Percentiles rank a stretch among this genome's conserved stretches.
Conservation (phyloP, 1,140 invertebrate genomes). For the Hydropsyche tenuis region DNA sequence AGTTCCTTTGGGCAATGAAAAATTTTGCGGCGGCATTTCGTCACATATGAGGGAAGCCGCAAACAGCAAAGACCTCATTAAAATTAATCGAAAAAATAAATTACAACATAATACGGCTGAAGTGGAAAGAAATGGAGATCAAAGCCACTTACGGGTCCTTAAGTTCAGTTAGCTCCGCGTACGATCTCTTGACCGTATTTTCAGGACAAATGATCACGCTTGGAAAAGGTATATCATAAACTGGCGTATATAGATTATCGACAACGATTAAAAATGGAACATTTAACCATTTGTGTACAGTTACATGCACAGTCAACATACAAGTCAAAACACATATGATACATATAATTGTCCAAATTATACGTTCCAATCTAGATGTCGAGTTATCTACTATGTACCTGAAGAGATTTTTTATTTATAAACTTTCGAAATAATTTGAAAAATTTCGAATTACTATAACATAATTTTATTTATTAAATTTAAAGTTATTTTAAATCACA, state of each 20-base stretch:
- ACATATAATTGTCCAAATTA: slow-evolving; percentile 56
- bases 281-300: slow-evolving; percentile 56
- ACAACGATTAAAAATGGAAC: slow-evolving; percentile 59
- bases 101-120: no score
- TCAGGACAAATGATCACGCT: slow-evolving; percentile 59
- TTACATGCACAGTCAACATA: slow-evolving; percentile 54
- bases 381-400: slow-evolving; percentile 59
- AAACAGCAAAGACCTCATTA: slow-evolving; percentile 48
- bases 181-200: slow-evolving; percentile 55
- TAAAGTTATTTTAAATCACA: neutral
- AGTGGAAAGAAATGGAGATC: no score
- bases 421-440: neutral
- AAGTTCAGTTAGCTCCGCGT: slow-evolving; percentile 37
- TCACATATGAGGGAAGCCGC: slow-evolving; percentile 58
- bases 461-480: neutral
- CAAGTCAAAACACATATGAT: slow-evolving; percentile 56
- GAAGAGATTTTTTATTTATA: slow-evolving; percentile 23
- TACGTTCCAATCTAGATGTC: slow-evolving; percentile 54
- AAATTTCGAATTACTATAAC: slow-evolving; percentile 5
- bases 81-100: neutral
- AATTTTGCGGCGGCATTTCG: slow-evolving; percentile 51
- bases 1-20: slow-evolving; percentile 37
- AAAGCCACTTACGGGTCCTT: slow-evolving; percentile 11
- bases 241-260: slow-evolving; percentile 57
- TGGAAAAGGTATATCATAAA: slow-evolving; percentile 61